Evolutionary conservation across 2,797 vertebrate species (phyloP).

Genomic region (Sebastes hubbsi): DNA sequence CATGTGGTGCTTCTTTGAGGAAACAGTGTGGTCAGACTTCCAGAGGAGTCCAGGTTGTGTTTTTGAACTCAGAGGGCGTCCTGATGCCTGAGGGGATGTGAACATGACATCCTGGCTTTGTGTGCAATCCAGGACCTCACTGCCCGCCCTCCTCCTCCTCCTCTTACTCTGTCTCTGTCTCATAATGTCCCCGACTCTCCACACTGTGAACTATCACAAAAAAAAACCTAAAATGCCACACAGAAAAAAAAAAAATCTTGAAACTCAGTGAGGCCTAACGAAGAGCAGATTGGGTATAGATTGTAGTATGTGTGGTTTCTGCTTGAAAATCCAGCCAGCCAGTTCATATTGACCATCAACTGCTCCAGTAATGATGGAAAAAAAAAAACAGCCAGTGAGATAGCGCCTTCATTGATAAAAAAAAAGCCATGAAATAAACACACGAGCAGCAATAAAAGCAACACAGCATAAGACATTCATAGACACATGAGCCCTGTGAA

Average conservation of each 20-base stretch:
- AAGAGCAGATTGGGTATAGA: conserved; percentile 50
- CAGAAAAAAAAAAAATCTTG: not conserved
- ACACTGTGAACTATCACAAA: conserved; percentile 3
- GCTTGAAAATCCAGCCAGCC: conserved; percentile 23
- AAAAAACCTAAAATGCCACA: conserved; percentile 22
- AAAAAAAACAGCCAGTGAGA: conserved; percentile 19
- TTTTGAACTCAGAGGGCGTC: conserved; percentile 12
- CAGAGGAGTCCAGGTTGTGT: not conserved
- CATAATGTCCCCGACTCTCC: not conserved
- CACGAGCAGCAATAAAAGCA: not conserved
- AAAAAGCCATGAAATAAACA: conserved; percentile 43
- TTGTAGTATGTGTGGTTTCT: conserved; percentile 40
- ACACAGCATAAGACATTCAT: not conserved
- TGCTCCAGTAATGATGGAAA: conserved; percentile 23
- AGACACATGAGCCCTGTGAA: not conserved
- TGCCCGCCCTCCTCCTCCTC: not conserved
- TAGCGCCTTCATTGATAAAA: conserved; percentile 28
- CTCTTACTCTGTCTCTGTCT: not conserved
- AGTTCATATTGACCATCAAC: conserved; percentile 9
- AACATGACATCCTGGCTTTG: conserved; percentile 23
- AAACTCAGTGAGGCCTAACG: conserved; percentile 31
- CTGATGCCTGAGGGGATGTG: conserved; percentile 30
- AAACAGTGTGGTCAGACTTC: not conserved
- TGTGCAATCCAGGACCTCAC: not conserved
- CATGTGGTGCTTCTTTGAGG: not conserved